Conservation (phyloP, 2,797 vertebrate genomes). For the Nannoperca australis region DNA sequence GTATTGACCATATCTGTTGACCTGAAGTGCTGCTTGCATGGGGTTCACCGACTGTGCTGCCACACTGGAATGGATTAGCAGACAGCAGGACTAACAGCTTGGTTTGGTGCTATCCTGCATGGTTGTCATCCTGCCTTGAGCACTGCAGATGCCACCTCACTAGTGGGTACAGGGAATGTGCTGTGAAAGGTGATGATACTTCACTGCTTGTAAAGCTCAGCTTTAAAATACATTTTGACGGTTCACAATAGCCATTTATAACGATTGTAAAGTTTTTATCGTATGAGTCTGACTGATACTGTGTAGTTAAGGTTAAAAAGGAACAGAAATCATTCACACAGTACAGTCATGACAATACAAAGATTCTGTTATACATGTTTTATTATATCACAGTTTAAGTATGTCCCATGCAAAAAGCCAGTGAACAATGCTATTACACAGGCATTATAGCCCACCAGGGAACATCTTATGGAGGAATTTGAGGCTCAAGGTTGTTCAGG, state of each 20-base stretch:
- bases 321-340: slow-evolving; percentile 5
- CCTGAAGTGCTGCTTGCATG: slow-evolving; percentile 73
- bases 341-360: neutral
- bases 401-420: slow-evolving; percentile 24
- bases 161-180: slow-evolving; percentile 74
- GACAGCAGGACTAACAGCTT: slow-evolving; percentile 88
- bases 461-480: slow-evolving; percentile 54
- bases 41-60: slow-evolving; percentile 70
- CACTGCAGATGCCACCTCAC: slow-evolving; percentile 85
- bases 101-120: slow-evolving; percentile 76
- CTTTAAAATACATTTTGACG: slow-evolving; percentile 44
- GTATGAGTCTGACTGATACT: slow-evolving; percentile 4
- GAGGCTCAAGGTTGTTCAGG: slow-evolving; percentile 77
- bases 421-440: slow-evolving; percentile 44
- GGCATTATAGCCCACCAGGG: slow-evolving; percentile 56
- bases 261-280: slow-evolving; percentile 15
- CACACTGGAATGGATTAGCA: slow-evolving; percentile 81
- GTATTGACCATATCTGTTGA: slow-evolving; percentile 80
- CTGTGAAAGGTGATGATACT: slow-evolving; percentile 70
- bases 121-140: slow-evolving; percentile 85
- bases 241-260: slow-evolving; percentile 40
- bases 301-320: slow-evolving; percentile 8
- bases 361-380: slow-evolving; percentile 35
- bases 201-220: slow-evolving; percentile 35
- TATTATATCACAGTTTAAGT: slow-evolving; percentile 39